These are phyloP conservation scores for Bombus fervidus DNA, from an alignment of 1,140 invertebrate species.

Conservation along the genomic window DNA sequence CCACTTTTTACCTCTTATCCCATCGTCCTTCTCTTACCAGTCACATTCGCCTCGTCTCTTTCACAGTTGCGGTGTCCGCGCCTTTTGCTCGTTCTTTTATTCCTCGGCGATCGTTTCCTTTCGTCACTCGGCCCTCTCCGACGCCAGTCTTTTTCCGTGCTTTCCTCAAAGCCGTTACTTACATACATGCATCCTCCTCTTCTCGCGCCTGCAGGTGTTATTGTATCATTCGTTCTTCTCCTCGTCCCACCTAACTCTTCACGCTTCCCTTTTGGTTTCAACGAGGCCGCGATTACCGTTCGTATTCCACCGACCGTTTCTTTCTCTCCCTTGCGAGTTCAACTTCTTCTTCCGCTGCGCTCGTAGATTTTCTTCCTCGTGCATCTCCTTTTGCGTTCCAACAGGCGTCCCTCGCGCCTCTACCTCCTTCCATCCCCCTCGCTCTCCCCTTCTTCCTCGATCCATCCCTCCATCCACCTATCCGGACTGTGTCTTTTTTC, in stretches of 20 bases:
- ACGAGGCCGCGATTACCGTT: conserved; percentile 22
- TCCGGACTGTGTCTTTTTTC: conserved; percentile 45
- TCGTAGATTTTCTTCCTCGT: conserved; percentile 34
- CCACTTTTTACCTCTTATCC: conserved; percentile 21
- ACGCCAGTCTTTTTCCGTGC: not conserved
- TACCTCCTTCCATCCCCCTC: not conserved
- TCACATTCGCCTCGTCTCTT: not conserved
- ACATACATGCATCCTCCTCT: not conserved
- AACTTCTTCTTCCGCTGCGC: conserved; percentile 10
- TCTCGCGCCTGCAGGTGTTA: conserved; percentile 22
- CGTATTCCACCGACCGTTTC: conserved; percentile 24
- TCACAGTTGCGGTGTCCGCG: too few species aligned
- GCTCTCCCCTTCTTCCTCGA: too few species aligned
- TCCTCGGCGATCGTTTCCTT: not conserved
- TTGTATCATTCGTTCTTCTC: conserved; percentile 3
- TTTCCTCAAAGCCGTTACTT: not conserved
- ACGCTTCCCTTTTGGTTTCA: not conserved
- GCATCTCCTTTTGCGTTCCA: conserved; percentile 42
- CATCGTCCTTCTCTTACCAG: too few species aligned
- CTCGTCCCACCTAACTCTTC: not conserved
- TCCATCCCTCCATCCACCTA: not conserved
- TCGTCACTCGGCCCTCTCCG: not conserved
- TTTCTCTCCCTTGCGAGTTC: not conserved
- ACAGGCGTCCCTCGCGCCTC: conserved; percentile 1
- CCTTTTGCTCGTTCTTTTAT: not conserved